Conservation (phyloP, 2,888 invertebrate genomes). For the Eledona agricola region DNA sequence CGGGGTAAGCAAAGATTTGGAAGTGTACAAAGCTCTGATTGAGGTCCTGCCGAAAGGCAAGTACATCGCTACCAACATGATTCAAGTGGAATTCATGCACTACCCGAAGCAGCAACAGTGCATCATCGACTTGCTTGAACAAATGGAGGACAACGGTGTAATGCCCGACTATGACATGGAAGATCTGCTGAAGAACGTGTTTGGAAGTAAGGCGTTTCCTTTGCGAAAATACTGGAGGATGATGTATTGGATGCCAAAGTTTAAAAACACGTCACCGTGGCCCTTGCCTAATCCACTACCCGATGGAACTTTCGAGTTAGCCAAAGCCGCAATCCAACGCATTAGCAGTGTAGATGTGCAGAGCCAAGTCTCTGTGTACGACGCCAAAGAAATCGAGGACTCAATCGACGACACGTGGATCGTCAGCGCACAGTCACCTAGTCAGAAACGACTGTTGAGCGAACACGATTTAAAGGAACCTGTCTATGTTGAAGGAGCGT, state of each 20-base stretch:
- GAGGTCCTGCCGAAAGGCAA: slow-evolving; percentile 89
- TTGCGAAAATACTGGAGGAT: slow-evolving; percentile 80
- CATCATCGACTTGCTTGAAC: slow-evolving; percentile 86
- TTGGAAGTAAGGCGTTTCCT: slow-evolving; percentile 80
- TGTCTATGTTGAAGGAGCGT: slow-evolving; percentile 87
- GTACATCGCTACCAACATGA: slow-evolving; percentile 82
- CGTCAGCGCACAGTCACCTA: slow-evolving; percentile 83
- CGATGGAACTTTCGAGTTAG: slow-evolving; percentile 77
- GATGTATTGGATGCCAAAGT: slow-evolving; percentile 95
- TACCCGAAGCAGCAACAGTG: slow-evolving; percentile 97
- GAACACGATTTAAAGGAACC: slow-evolving; percentile 71
- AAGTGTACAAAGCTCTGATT: slow-evolving; percentile 85
- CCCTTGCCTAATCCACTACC: slow-evolving; percentile 81
- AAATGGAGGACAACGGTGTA: slow-evolving; percentile 96
- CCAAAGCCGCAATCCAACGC: slow-evolving; percentile 81
- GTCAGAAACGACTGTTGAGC: slow-evolving; percentile 75
- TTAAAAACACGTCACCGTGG: slow-evolving; percentile 90
- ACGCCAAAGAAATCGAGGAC: slow-evolving; percentile 74
- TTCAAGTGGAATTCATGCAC: slow-evolving; percentile 91
- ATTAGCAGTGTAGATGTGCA: slow-evolving; percentile 85
- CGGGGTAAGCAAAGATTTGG: slow-evolving; percentile 86
- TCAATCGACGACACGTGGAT: slow-evolving; percentile 91
- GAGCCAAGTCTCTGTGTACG: slow-evolving; percentile 60
- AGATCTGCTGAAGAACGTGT: slow-evolving; percentile 80
- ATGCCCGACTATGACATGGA: slow-evolving; percentile 93